A percentile compares a stretch with the other conserved stretches of the same genome.
Conservation (phyloP, 2,797 vertebrate species). For the Myotis vivesi region DNA sequence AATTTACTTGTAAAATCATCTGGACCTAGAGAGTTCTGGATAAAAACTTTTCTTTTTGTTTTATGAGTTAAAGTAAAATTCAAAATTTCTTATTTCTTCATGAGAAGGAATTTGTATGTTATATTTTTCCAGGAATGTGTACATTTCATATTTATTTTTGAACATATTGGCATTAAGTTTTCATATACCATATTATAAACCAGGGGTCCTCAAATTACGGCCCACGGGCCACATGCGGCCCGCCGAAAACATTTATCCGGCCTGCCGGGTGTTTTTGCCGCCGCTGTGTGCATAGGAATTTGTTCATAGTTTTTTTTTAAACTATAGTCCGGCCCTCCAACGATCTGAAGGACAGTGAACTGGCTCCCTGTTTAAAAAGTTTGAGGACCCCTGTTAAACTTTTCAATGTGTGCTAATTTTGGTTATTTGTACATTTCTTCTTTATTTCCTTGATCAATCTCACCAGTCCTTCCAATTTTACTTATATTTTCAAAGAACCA, state of each 20-base stretch:
- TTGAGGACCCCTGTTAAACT: neutral
- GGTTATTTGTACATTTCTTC: neutral
- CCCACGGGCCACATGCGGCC: too few relatives aligned
- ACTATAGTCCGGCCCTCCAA: too few relatives aligned
- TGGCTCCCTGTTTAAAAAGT: too few relatives aligned
- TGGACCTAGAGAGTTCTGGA: neutral
- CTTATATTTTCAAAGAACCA: conserved; percentile 28
- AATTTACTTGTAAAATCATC: conserved; percentile 22
- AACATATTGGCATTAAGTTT: neutral
- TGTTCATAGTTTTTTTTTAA: too few relatives aligned
- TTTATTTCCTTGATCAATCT: neutral
- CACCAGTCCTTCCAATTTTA: neutral
- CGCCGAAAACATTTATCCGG: too few relatives aligned
- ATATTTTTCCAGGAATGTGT: neutral
- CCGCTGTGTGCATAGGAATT: too few relatives aligned
- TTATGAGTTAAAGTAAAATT: conserved; percentile 9
- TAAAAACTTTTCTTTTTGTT: neutral
- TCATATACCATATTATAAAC: neutral
- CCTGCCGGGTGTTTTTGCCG: too few relatives aligned
- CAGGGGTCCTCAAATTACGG: too few relatives aligned
- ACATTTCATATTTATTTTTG: conserved; percentile 7
- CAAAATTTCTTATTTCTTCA: neutral
- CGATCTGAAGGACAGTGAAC: too few relatives aligned
- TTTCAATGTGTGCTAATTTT: neutral
- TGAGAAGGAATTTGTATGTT: conserved; percentile 5